A percentile compares a stretch with the other conserved stretches of the same genome.
Evolutionary conservation across 2,113 vertebrate genomes (phyloP).

Genomic region (Sclerurus mexicanus): DNA sequence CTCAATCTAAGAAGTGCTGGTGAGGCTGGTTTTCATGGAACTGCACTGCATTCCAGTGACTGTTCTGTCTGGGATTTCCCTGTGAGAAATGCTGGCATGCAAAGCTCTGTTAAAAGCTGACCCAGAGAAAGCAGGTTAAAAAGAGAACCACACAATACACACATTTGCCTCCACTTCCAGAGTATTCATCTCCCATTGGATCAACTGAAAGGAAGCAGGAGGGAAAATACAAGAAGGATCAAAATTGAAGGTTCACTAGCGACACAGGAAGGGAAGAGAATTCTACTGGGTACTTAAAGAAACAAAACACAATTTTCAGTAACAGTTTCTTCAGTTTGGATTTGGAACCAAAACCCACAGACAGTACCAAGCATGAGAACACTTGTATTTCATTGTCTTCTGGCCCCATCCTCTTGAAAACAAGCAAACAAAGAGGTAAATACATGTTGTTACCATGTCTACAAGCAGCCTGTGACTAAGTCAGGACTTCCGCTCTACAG

Average conservation of each 20-base stretch:
- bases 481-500: neutral
- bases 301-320: neutral
- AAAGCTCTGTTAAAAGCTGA: slow-evolving; percentile 77
- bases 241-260: slow-evolving; percentile 76
- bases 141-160: slow-evolving; percentile 86
- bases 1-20: neutral
- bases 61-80: slow-evolving; percentile 80
- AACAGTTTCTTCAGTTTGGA: neutral
- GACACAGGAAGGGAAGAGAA: slow-evolving; percentile 64
- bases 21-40: neutral
- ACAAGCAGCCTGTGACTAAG: neutral
- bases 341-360: neutral
- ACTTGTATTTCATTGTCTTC: neutral
- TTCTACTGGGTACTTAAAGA: slow-evolving; percentile 22
- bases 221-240: slow-evolving; percentile 87
- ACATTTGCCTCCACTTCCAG: slow-evolving; percentile 98
- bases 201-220: slow-evolving; percentile 92
- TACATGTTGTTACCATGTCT: neutral
- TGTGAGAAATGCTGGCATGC: slow-evolving; percentile 80
- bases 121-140: slow-evolving; percentile 71
- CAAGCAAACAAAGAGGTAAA: neutral
- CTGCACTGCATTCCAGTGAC: neutral
- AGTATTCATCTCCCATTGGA: slow-evolving; percentile 94
- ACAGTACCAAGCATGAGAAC: neutral
- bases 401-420: neutral